These are phyloP conservation scores for Listronotus oregonensis DNA, from an alignment of 1,140 invertebrate genomes.

Conservation along the genomic window DNA sequence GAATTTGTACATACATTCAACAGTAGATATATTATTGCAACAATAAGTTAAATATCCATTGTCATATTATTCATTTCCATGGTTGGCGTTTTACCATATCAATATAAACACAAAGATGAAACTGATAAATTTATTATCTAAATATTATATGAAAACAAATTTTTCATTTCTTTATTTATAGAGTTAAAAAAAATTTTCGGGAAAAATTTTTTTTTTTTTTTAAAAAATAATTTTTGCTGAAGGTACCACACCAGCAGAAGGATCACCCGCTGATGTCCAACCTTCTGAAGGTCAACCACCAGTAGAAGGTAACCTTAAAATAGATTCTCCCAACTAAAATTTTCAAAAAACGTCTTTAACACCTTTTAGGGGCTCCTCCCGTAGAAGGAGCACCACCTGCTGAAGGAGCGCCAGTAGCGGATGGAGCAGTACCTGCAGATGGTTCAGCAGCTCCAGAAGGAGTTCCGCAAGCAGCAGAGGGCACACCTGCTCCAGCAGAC, in stretches of 20 bases:
- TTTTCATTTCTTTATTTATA: too few relatives aligned
- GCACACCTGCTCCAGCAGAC: slow-evolving; percentile 22
- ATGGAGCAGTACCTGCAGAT: slow-evolving; percentile 29
- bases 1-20: neutral
- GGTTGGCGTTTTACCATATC: too few relatives aligned
- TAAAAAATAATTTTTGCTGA: slow-evolving; percentile 23
- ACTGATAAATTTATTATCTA: too few relatives aligned
- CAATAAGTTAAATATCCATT: neutral
- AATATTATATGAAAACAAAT: too few relatives aligned
- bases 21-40: neutral
- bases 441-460: too few relatives aligned
- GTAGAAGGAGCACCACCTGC: slow-evolving; percentile 54
- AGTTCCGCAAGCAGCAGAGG: slow-evolving; percentile 6
- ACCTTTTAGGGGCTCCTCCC: too few relatives aligned
- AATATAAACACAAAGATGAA: too few relatives aligned
- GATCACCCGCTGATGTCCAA: slow-evolving; percentile 53
- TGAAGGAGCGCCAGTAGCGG: slow-evolving; percentile 46
- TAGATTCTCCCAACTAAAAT: slow-evolving; percentile 48
- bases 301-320: slow-evolving; percentile 46
- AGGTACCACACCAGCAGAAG: slow-evolving; percentile 53
- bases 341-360: slow-evolving; percentile 40
- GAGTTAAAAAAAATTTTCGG: too few relatives aligned
- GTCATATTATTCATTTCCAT: too few relatives aligned
- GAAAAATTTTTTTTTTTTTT: too few relatives aligned
- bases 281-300: slow-evolving; percentile 52